Conservation (phyloP, 2,113 vertebrate genomes). For the Ancistrus triradiatus region DNA sequence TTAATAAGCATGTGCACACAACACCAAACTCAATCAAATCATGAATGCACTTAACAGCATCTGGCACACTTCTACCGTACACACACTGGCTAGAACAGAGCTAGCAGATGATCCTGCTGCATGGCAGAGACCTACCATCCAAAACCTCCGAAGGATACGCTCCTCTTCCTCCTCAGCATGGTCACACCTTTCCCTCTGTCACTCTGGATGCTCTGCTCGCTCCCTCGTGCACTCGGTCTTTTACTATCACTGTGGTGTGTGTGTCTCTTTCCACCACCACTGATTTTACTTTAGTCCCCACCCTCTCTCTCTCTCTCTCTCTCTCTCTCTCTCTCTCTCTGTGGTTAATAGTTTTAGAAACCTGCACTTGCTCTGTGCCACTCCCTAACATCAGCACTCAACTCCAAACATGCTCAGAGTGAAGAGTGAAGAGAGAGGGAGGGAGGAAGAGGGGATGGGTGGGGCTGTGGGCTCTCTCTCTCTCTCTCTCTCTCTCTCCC, state of each 20-base stretch:
- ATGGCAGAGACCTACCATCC: constrained; percentile 45
- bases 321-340: constrained; percentile 13
- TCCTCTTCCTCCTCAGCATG: constrained; percentile 53
- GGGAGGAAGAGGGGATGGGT: constrained; percentile 28
- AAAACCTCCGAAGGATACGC: constrained; percentile 49
- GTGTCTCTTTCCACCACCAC: constrained; percentile 11
- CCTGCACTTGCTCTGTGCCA: constrained; percentile 37
- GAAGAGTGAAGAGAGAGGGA: not conserved
- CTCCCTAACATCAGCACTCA: constrained; percentile 29
- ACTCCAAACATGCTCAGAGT: constrained; percentile 30
- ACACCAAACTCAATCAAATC: too few species aligned
- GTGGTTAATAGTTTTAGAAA: constrained; percentile 32
- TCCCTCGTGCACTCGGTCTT: too few species aligned
- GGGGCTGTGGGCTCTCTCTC: constrained; percentile 23
- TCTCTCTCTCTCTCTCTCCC: constrained; percentile 11
- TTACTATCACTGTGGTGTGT: constrained; percentile 12
- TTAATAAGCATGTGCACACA: too few species aligned
- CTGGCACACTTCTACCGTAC: too few species aligned
- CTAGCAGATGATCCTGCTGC: constrained; percentile 37
- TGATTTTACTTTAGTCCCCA: constrained; percentile 28
- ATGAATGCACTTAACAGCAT: too few species aligned
- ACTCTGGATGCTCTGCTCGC: not conserved
- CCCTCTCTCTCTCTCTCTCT: constrained; percentile 25
- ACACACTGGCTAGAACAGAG: constrained; percentile 6
- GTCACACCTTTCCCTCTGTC: constrained; percentile 24